Evolutionary conservation across 2,113 vertebrate genomes (phyloP), one percentile per base, ranked within the genome.

Genomic region (Strix uralensis): DNA sequence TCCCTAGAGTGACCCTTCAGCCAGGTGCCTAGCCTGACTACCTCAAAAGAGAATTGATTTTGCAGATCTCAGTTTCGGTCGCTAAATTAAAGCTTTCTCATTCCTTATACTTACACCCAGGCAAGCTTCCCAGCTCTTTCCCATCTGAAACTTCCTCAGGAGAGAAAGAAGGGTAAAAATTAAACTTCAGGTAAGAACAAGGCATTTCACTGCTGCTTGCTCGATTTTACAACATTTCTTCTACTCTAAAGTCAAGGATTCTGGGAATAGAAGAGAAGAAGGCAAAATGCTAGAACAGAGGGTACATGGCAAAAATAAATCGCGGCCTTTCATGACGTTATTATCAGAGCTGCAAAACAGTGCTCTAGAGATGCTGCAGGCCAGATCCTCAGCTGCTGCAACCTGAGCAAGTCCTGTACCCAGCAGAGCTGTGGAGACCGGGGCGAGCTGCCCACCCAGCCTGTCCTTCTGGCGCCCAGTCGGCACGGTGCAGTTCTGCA

Each of bases 391-490:
- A 85, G 67, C 90, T 88, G 86, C 61, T 66, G 72, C 69, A 71
- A 22, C 36, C 52, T 7, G 40, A 29, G 80, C 1, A 1, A 40
- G 49, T 13, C 51, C 30, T 30, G 46, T 36, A n/a, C 11, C 32
- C n/a, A 46, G 52, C 63, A 58, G 38, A 89, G 62, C 44, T 22
- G 54, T 47, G 62, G 40, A 20, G 44, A 36, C 7, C 8, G 1
- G 46, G 40, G 46, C 0, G 3, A 74, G 55, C 15, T 52, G 62
- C 72, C 36, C 54, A 29, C 5, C 34, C 34, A 2, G 13, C 13
- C 15, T 57, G 27, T 36, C 25, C 36, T 32, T 22, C 66, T 14
- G 0, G 2, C 5, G 0, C 0, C 0, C 10, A 2, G 47, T 21
- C 1, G 0, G 27, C 11, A 9, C 4, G 0, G 42, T 6, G 55